A percentile compares a stretch with the other conserved stretches of the same genome.
These are phyloP conservation scores for Heliconius congener DNA, from an alignment of 1,140 invertebrate species.

Conservation along the genomic window DNA sequence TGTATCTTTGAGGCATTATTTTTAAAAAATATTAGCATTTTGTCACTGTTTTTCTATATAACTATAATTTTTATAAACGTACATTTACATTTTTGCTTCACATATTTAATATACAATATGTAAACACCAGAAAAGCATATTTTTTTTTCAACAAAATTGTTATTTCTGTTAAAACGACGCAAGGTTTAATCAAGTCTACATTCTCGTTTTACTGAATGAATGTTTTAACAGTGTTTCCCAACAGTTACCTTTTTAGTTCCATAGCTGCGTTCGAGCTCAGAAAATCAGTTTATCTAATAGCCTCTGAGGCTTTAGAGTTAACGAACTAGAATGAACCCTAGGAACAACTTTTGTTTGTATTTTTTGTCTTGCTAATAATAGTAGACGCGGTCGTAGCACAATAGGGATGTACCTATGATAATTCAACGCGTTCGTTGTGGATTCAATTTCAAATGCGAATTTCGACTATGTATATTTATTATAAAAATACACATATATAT, in stretches of 20 bases:
- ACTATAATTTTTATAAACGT: no score
- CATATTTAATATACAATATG: no score
- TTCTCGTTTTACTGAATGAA: slow-evolving; percentile 21
- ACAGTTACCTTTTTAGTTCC: slow-evolving; percentile 33
- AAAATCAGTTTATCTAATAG: slow-evolving; percentile 31
- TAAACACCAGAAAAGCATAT: no score
- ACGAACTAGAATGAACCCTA: slow-evolving; percentile 23
- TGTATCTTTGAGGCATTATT: no score
- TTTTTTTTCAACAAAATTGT: not conserved
- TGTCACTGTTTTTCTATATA: no score
- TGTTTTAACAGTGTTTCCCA: slow-evolving; percentile 26
- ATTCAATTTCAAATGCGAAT: not conserved
- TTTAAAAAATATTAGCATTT: no score
- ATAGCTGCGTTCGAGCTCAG: slow-evolving; percentile 15
- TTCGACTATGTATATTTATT: not conserved
- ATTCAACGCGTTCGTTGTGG: not conserved
- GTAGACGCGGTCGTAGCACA: not conserved
- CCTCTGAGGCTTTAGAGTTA: slow-evolving; percentile 21
- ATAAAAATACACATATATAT: no score
- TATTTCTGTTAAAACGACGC: slow-evolving; percentile 7
- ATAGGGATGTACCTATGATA: not conserved
- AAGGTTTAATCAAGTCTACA: slow-evolving; percentile 26
- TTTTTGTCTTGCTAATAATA: not conserved
- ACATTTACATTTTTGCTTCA: no score
- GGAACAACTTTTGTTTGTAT: not conserved